Conservation (phyloP, 2,888 invertebrate genomes). For the Sialis lutaria region DNA sequence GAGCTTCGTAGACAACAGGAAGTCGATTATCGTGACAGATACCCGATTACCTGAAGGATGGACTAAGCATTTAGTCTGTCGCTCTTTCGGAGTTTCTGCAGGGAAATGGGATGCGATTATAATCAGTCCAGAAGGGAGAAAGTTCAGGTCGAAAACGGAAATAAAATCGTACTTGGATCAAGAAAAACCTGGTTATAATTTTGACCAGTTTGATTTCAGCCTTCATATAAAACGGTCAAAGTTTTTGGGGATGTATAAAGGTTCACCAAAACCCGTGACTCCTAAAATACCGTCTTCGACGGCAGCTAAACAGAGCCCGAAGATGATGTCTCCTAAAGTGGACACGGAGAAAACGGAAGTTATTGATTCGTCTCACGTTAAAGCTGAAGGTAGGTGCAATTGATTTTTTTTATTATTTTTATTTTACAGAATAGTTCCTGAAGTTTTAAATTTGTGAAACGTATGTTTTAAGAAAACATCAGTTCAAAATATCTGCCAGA, state of each 20-base stretch:
- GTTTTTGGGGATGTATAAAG: conserved; percentile 24
- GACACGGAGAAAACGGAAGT: conserved; percentile 1
- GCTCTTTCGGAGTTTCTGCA: conserved; percentile 45
- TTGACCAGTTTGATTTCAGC: conserved; percentile 40
- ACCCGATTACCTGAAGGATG: conserved; percentile 56
- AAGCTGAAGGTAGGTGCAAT: background rate
- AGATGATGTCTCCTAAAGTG: conserved; percentile 2
- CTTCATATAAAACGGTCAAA: conserved; percentile 32
- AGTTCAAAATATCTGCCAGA: no score
- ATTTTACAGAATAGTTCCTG: no score
- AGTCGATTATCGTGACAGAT: conserved; percentile 48
- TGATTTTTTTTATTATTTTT: background rate
- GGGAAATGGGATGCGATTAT: conserved; percentile 73
- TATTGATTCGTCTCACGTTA: background rate
- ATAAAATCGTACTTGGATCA: conserved; percentile 28
- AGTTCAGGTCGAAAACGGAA: conserved; percentile 39
- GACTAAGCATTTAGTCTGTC: conserved; percentile 61
- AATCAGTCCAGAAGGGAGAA: conserved; percentile 41
- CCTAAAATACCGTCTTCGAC: conserved; percentile 2
- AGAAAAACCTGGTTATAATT: conserved; percentile 26
- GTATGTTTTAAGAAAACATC: no score
- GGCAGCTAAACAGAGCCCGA: conserved; percentile 3
- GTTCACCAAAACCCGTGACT: conserved; percentile 15
- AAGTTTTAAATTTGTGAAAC: no score
- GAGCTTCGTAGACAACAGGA: conserved; percentile 25